Base-by-base conservation (phyloP, 2,888 invertebrate species). In the Linnaemya vulpina region DNA sequence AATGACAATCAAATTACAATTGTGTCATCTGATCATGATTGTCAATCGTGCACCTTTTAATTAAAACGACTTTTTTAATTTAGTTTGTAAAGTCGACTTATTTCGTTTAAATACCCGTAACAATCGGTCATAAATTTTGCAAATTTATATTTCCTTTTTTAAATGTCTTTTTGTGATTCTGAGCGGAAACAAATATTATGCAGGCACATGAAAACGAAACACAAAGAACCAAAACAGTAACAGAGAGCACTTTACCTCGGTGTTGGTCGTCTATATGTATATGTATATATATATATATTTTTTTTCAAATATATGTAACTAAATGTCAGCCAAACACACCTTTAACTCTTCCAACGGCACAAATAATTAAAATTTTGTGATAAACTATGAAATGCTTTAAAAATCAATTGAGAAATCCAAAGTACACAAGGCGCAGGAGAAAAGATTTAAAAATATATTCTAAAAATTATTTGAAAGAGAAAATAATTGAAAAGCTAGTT, bases 131-230 rank as follows among this genome's bases (percentile, higher is more conserved):
- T 70, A 63, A 70, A 82, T 63, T 70, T 38, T 63, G 40, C 40
- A 81, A 81, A 70, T 75, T 75, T 81, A 70, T 68, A 76, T 71
- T 82, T 82, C 75, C 70, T 30, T 71, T 55, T 67, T 63, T 58
- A 40, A 30, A 35, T 38, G 15, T 30, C 58, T 22, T 65, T 74
- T 65, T 80, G 49, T 58, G 49, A 49, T 67, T 65, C 51, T 43
- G 40, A 80, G 22, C 80, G 80, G 80, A 80, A 67, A 74, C 20
- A 80, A 74, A 80, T 67, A 74, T 74, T 73, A 67, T 80, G 58
- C 74, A 73, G 46, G 71, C 63, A 20, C 71, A 65, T 22, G 7
- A 38, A 68, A 46, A 40, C 3, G 38, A 40, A 40, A 8, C 8
- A 49, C 15, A n/a, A 13, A 65, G 46, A 55, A 40, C 13, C 38